Evolutionary conservation across 1,140 invertebrate species (phyloP).

Genomic region (Steinernema khuongi): DNA sequence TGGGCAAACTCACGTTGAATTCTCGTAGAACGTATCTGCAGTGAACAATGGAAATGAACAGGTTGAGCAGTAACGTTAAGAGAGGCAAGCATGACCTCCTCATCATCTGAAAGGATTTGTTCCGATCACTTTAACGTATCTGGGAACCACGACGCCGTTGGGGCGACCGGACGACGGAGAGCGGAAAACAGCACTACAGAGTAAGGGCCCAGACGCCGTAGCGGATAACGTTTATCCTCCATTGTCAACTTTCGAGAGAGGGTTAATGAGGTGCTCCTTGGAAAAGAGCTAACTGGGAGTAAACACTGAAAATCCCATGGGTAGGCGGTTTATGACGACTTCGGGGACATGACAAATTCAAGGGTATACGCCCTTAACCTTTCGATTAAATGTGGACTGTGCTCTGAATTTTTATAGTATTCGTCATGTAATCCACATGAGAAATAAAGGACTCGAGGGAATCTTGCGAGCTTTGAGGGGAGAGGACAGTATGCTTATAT

Average conservation of each 20-base stretch:
- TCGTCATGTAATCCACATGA: no score
- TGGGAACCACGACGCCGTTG: no score
- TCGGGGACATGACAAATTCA: not conserved
- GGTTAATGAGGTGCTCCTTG: not conserved
- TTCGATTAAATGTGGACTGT: not conserved
- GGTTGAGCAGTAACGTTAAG: not conserved
- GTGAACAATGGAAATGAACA: not conserved
- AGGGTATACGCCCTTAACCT: not conserved
- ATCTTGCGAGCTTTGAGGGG: no score
- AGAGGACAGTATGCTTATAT: no score
- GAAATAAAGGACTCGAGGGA: not conserved
- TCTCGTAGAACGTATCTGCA: constrained; percentile 11
- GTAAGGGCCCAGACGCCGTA: no score
- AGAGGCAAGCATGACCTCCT: not conserved
- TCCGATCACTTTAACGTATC: no score
- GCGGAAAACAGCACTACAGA: no score
- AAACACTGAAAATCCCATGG: not conserved
- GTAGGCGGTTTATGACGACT: not conserved
- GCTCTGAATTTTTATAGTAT: no score
- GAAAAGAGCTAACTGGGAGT: not conserved
- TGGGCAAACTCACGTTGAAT: not conserved
- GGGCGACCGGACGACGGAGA: no score
- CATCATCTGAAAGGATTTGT: not conserved
- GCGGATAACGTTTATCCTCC: no score
- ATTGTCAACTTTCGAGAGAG: no score